A percentile compares a stretch with the other conserved stretches of the same genome.
phyloP scores from a whole-genome alignment of 1,140 invertebrate species.

The Geopemphigus sp. region DNA sequence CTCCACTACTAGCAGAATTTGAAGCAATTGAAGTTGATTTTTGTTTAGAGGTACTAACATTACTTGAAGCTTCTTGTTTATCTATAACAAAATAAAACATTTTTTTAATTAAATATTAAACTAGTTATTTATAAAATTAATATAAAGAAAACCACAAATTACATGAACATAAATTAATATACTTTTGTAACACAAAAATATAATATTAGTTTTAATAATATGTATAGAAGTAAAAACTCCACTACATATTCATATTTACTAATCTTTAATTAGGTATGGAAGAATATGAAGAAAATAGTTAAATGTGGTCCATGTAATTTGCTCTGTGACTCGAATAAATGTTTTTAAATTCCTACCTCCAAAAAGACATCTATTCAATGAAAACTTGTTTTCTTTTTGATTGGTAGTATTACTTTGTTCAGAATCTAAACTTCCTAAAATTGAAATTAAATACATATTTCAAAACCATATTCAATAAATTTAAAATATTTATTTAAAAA shows the following conservation, averaged over 20 bases:
- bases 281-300: too few species aligned
- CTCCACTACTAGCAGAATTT: slow-evolving; percentile 45
- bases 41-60: slow-evolving; percentile 29
- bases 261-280: too few species aligned
- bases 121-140: too few species aligned
- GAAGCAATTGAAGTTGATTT: slow-evolving; percentile 36
- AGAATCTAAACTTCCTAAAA: slow-evolving; percentile 48
- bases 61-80: slow-evolving; percentile 7
- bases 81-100: neutral
- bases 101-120: neutral
- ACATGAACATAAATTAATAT: neutral
- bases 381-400: slow-evolving; percentile 59
- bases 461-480: neutral
- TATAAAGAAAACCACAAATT: neutral
- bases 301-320: too few species aligned
- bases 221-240: neutral
- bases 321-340: too few species aligned
- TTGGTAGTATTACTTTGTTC: slow-evolving; percentile 53
- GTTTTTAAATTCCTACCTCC: too few species aligned
- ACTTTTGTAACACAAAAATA: neutral
- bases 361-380: slow-evolving; percentile 38
- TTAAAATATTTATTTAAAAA: neutral
- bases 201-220: too few species aligned
- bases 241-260: too few species aligned
- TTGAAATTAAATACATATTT: neutral